Base-by-base conservation (phyloP, 2,113 vertebrate genomes). In the Datnioides undecimradiatus region DNA sequence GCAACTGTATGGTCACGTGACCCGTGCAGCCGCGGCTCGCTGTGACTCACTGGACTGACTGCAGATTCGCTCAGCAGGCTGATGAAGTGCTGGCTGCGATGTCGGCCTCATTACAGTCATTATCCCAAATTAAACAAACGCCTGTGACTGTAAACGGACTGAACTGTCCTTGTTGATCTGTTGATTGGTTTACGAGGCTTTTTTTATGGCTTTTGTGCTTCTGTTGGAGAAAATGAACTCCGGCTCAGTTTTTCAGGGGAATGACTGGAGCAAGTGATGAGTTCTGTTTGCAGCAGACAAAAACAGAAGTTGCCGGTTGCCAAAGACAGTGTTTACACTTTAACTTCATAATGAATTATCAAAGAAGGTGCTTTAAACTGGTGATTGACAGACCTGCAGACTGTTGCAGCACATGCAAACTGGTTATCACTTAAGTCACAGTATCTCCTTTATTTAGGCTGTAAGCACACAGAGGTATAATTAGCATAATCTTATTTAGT, bases 1-100 rank as follows among this genome's bases (percentile, higher is more conserved):
- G 23, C n/a, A 60, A 51, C 12, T 3, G 63, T 79, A 8, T 25
- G 63, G 63, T 83, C 64, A 78, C 25, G 77, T 83, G 83, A 85
- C 31, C 31, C 6, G 19, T 55, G 73, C 63, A 29, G 13, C 69
- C 60, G 4, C 64, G 14, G 58, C 43, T 49, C 36, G 19, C 49
- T 40, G 25, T 48, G 40, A 81, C 63, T 83, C 63, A 68, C 34
- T 36, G 40, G 45, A 73, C 66, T 27, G 67, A 55, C 34, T 52
- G 21, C 38, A 21, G 36, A 31, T 43, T 71, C 25, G 21, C 23
- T 63, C 41, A 31, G 51, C 71, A 48, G 60, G 23, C 31, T 46
- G 68, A 81, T 49, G 54, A 60, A 41, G 72, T 6, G 55, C 12
- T 51, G 73, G 25, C 75, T 51, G 70, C 45, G 55, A 74, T 60